Conservation (phyloP, 2,888 invertebrate species). For the Orchesellides sinensis region DNA sequence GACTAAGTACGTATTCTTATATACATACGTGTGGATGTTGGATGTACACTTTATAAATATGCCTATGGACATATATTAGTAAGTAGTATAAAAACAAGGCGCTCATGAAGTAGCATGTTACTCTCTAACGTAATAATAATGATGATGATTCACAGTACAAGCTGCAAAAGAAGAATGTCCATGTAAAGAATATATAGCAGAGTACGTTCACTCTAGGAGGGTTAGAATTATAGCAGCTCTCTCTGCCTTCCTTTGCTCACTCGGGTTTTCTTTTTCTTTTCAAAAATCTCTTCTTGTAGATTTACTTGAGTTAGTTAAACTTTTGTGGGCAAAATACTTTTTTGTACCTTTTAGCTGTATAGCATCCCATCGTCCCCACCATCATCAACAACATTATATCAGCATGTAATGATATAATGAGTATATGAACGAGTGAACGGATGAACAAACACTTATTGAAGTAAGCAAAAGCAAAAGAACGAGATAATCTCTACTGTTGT, state of each 20-base stretch:
- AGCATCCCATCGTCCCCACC: conserved; percentile 47
- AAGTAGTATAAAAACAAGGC: conserved; percentile 6
- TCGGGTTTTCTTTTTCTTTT: conserved; percentile 38
- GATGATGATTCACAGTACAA: conserved; percentile 39
- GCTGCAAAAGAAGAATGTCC: conserved; percentile 19
- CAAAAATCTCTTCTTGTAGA: conserved; percentile 29
- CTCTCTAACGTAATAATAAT: conserved; percentile 40
- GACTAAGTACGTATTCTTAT: background rate
- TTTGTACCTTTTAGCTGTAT: conserved; percentile 54
- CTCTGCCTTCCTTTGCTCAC: conserved; percentile 8
- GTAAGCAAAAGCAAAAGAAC: conserved; percentile 46
- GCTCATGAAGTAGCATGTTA: conserved; percentile 25
- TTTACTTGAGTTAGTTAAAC: conserved; percentile 48
- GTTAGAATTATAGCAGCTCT: conserved; percentile 33
- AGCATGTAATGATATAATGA: conserved; percentile 64
- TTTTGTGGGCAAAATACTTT: conserved; percentile 56
- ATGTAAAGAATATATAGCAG: conserved; percentile 19
- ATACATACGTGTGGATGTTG: background rate
- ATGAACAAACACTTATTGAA: conserved; percentile 65
- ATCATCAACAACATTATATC: conserved; percentile 41
- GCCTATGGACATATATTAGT: conserved; percentile 19
- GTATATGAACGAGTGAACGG: conserved; percentile 60
- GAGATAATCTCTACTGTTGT: conserved; percentile 50
- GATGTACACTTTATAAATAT: conserved; percentile 17
- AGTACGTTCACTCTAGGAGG: conserved; percentile 51